Evolutionary conservation across 2,113 vertebrate species (phyloP), one percentile per base, ranked within the genome.

Genomic region (Catagonus wagneri): DNA sequence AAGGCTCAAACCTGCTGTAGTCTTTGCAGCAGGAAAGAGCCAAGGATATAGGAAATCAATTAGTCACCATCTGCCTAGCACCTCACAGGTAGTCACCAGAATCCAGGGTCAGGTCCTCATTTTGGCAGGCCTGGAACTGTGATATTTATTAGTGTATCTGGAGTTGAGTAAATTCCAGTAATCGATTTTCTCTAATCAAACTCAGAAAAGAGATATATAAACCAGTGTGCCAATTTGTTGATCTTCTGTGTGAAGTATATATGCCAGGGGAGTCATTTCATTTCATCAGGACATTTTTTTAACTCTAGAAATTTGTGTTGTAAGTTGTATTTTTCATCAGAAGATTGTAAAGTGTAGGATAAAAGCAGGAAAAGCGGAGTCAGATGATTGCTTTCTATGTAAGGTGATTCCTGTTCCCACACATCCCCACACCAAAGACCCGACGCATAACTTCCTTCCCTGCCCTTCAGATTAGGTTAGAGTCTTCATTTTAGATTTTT

Each of bases 121-220:
- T 85, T 80, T 85, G 39, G 25, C 50, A 66, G 80, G 7, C 32
- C 20, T 3, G 58, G 81, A 85, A 39, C 39, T 90, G 25, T 85
- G n/a, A 23, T 36, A 29, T 61, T 86, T 75, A 44, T 86, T 56
- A 65, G 15, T 52, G 25, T 93, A 71, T 72, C 32, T 50, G 60
- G 56, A 72, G 72, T 66, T 58, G 29, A 79, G 56, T 74, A 71
- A 32, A 16, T 60, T 10, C 25, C 52, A 74, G 50, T 20, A 72
- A 60, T 66, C 80, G 58, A 58, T 79, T 90, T 74, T 93, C 72
- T 93, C 34, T 89, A 65, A 63, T 36, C 11, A 74, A 39, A 85
- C 32, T 74, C 32, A 36, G 44, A 39, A 71, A 71, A 79, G 61
- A 92, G 20, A 61, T 44, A 15, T 4, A 12, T 66, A 66, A 69